Percentiles rank a stretch among this genome's conserved stretches.
These are phyloP conservation scores for Epinotia demarniana DNA, from an alignment of 2,888 invertebrate species.

Conservation along the genomic window DNA sequence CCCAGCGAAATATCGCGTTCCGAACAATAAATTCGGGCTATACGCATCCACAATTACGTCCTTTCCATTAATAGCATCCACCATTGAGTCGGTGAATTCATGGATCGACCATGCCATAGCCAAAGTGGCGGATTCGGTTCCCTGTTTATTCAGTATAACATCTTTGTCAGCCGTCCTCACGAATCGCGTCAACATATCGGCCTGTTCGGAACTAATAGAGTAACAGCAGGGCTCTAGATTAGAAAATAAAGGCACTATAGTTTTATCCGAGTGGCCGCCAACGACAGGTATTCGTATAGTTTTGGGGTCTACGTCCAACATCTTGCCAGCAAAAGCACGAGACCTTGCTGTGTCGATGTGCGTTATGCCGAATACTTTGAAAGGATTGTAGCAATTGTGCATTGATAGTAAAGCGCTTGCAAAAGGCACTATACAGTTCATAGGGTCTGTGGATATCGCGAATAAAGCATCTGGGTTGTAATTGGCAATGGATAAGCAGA, in stretches of 20 bases:
- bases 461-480: slow-evolving; percentile 64
- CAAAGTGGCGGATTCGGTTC: slow-evolving; percentile 60
- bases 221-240: slow-evolving; percentile 58
- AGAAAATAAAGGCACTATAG: slow-evolving; percentile 70
- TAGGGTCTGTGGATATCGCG: slow-evolving; percentile 67
- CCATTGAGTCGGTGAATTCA: slow-evolving; percentile 63
- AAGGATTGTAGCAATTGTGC: slow-evolving; percentile 64
- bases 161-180: slow-evolving; percentile 66
- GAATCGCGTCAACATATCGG: slow-evolving; percentile 63
- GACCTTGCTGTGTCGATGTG: slow-evolving; percentile 65
- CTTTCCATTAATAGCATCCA: slow-evolving; percentile 61
- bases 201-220: slow-evolving; percentile 56
- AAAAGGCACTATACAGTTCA: slow-evolving; percentile 69
- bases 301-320: slow-evolving; percentile 57
- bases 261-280: slow-evolving; percentile 71
- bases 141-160: slow-evolving; percentile 62
- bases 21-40: slow-evolving; percentile 66
- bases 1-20: slow-evolving; percentile 69
- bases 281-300: slow-evolving; percentile 65
- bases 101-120: slow-evolving; percentile 68
- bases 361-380: slow-evolving; percentile 68
- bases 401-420: slow-evolving; percentile 61
- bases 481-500: slow-evolving; percentile 62
- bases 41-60: slow-evolving; percentile 61
- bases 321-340: slow-evolving; percentile 57